phyloP scores from a whole-genome alignment of 2,888 invertebrate genomes.

The Polylopha cassiicola region DNA sequence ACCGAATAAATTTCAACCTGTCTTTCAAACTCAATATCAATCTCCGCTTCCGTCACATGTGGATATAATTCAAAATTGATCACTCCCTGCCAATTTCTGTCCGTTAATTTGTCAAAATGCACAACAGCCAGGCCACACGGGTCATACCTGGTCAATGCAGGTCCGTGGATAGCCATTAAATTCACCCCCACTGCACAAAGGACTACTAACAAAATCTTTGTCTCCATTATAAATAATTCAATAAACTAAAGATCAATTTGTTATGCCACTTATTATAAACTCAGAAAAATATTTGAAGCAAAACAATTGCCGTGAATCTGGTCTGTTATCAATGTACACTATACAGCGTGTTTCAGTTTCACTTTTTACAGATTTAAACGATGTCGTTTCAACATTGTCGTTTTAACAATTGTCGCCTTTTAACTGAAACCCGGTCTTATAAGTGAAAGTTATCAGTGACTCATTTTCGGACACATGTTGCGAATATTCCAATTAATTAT shows the following conservation, averaged over 20 bases:
- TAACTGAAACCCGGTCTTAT: slow-evolving; percentile 36
- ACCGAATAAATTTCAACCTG: slow-evolving; percentile 47
- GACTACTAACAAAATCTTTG: slow-evolving; percentile 23
- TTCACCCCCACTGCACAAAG: slow-evolving; percentile 35
- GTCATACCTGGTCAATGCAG: slow-evolving; percentile 52
- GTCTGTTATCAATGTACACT: slow-evolving; percentile 14
- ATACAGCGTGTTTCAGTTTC: slow-evolving; percentile 38
- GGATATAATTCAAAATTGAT: slow-evolving; percentile 52
- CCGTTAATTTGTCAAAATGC: slow-evolving; percentile 51
- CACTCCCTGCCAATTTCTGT: slow-evolving; percentile 48
- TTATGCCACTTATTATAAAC: no score
- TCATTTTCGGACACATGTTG: slow-evolving; percentile 37
- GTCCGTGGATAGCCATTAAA: slow-evolving; percentile 51
- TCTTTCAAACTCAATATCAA: slow-evolving; percentile 47
- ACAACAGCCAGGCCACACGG: slow-evolving; percentile 61
- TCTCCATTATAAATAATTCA: no score
- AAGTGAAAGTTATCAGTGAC: slow-evolving; percentile 52
- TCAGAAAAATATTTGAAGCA: no score
- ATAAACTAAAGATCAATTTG: no score
- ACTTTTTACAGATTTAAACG: slow-evolving; percentile 15
- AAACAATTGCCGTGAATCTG: background rate
- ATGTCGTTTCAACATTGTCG: slow-evolving; percentile 24
- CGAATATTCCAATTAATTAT: slow-evolving; percentile 32
- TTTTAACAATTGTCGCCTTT: slow-evolving; percentile 25
- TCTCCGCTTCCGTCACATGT: slow-evolving; percentile 37